These are phyloP conservation scores for Lithophane socia DNA, from an alignment of 2,888 invertebrate genomes.

Conservation along the genomic window DNA sequence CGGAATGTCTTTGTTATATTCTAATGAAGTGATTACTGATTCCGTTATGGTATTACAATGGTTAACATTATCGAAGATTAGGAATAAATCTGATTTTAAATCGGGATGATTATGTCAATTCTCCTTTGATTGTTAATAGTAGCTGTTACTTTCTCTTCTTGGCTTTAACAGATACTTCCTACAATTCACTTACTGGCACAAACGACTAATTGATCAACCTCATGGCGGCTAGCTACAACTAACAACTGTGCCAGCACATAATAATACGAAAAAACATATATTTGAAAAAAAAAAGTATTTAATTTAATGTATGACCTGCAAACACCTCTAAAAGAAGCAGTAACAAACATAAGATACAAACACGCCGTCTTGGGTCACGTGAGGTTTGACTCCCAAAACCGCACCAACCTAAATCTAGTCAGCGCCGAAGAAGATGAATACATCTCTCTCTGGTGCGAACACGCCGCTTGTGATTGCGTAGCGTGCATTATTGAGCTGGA, in stretches of 20 bases:
- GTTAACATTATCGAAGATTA: conserved; percentile 6
- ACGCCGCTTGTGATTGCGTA: conserved; percentile 47
- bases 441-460: conserved; percentile 21
- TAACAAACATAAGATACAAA: not conserved
- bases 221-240: not conserved
- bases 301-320: not conserved
- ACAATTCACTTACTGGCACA: not conserved
- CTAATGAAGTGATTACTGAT: conserved; percentile 36
- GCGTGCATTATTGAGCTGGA: conserved; percentile 62
- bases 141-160: not conserved
- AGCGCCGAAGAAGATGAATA: conserved; percentile 32
- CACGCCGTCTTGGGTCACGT: not conserved
- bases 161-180: not conserved
- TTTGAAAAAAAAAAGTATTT: not conserved
- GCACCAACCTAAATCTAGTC: conserved; percentile 18
- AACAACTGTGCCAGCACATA: not conserved
- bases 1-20: conserved; percentile 41
- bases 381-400: not conserved
- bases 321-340: too few relatives aligned
- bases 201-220: not conserved
- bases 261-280: too few relatives aligned
- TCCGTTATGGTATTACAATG: conserved; percentile 25
- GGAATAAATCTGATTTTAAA: conserved; percentile 12
- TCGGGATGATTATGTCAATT: not conserved
- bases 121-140: not conserved